phyloP scores from a whole-genome alignment of 2,888 invertebrate genomes.

The Phalera bucephala region DNA sequence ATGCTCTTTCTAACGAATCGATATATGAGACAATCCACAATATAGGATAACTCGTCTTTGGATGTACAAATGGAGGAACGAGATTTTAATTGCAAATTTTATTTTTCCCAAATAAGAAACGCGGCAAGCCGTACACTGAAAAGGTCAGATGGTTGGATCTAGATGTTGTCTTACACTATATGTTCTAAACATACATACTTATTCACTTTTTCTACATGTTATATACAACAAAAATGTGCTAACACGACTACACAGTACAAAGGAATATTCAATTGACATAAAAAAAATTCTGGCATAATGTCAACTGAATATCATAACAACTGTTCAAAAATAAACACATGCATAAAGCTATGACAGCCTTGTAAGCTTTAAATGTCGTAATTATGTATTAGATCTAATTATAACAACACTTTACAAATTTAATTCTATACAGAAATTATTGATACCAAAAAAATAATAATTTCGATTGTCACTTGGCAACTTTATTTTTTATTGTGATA shows the following conservation, averaged over 20 bases:
- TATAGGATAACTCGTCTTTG: too few relatives aligned
- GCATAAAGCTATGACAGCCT: too few relatives aligned
- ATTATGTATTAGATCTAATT: slow-evolving; percentile 16
- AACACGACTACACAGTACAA: slow-evolving; percentile 52
- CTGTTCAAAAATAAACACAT: too few relatives aligned
- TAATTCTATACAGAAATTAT: not conserved
- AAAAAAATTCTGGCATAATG: too few relatives aligned
- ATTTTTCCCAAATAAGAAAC: slow-evolving; percentile 85
- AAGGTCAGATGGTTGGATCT: slow-evolving; percentile 87
- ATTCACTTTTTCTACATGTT: slow-evolving; percentile 29
- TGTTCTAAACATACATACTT: slow-evolving; percentile 57
- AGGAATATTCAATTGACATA: slow-evolving; percentile 18
- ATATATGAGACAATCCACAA: too few relatives aligned
- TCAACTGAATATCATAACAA: too few relatives aligned
- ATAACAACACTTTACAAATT: not conserved
- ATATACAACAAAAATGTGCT: slow-evolving; percentile 60
- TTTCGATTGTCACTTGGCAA: not conserved
- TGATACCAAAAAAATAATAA: too few relatives aligned
- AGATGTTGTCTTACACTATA: slow-evolving; percentile 67
- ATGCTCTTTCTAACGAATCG: too few relatives aligned
- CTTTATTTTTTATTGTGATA: slow-evolving; percentile 32
- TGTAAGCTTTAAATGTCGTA: slow-evolving; percentile 55
- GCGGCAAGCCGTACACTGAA: slow-evolving; percentile 90
- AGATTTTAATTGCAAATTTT: slow-evolving; percentile 41
- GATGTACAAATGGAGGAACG: too few relatives aligned